A percentile compares a stretch with the other conserved stretches of the same genome.
phyloP scores from a whole-genome alignment of 2,888 invertebrate species.

The Dasypogon diadema region DNA sequence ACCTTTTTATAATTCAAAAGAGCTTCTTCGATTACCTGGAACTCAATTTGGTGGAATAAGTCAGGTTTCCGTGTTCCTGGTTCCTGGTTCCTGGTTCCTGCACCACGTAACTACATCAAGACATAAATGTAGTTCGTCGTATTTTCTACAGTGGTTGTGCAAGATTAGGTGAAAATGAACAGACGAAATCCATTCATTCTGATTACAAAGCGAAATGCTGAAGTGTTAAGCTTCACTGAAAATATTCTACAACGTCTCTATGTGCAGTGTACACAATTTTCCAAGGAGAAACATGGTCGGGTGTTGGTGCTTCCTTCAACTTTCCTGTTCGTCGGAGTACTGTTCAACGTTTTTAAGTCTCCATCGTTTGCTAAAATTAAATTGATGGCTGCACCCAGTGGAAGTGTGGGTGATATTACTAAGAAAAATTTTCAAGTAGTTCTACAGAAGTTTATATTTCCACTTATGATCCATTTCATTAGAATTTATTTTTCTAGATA shows the following conservation, averaged over 20 bases:
- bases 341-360: background rate
- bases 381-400: background rate
- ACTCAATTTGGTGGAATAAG: slow-evolving; percentile 34
- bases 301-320: background rate
- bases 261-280: background rate
- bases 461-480: background rate
- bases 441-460: background rate
- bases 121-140: background rate
- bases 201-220: slow-evolving; percentile 27
- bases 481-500: background rate
- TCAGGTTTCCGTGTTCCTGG: background rate
- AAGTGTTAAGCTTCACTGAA: slow-evolving; percentile 12
- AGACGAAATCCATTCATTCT: slow-evolving; percentile 46
- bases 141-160: slow-evolving; percentile 1
- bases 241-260: too few species aligned
- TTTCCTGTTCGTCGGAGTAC: background rate
- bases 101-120: background rate
- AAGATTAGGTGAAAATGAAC: slow-evolving; percentile 43
- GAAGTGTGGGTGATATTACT: background rate
- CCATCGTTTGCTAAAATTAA: background rate
- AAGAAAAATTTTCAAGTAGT: background rate
- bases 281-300: too few species aligned
- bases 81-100: background rate
- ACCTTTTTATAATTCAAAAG: slow-evolving; percentile 22
- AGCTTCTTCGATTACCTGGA: slow-evolving; percentile 11